Evolutionary conservation across 1,140 invertebrate species (phyloP).

Genomic region (Ylistrum balloti): DNA sequence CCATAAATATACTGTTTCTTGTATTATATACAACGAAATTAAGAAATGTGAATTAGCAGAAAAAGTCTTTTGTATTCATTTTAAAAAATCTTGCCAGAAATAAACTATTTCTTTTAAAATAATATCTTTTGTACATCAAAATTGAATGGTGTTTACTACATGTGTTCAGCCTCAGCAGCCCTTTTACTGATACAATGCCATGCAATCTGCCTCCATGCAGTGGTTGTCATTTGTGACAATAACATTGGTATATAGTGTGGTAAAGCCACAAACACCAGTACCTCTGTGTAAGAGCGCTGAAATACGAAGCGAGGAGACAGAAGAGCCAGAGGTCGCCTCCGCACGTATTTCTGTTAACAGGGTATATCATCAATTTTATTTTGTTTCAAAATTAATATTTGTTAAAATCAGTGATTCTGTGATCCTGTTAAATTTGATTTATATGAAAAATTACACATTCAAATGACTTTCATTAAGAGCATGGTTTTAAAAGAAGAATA

Average conservation of each 20-base stretch:
- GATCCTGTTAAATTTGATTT: too few relatives aligned
- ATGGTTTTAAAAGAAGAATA: too few relatives aligned
- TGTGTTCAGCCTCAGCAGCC: neutral
- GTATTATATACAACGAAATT: too few relatives aligned
- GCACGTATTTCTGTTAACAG: neutral
- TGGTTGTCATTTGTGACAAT: neutral
- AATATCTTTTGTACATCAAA: neutral
- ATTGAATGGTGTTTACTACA: neutral
- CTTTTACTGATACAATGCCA: neutral
- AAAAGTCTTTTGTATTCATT: too few relatives aligned
- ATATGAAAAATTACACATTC: too few relatives aligned
- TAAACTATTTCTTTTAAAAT: too few relatives aligned
- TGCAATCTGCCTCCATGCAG: neutral
- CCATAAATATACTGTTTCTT: too few relatives aligned
- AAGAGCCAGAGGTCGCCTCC: neutral
- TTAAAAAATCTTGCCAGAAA: too few relatives aligned
- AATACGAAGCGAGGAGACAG: conserved; percentile 32
- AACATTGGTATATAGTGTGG: conserved; percentile 19
- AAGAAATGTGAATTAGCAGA: too few relatives aligned
- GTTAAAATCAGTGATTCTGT: neutral
- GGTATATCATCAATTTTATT: neutral
- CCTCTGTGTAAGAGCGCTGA: conserved; percentile 15
- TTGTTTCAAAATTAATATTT: neutral
- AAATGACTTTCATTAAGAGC: too few relatives aligned
- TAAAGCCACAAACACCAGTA: conserved; percentile 15